Evolutionary conservation across 2,113 vertebrate genomes (phyloP).

Genomic region (Daboia siamensis): DNA sequence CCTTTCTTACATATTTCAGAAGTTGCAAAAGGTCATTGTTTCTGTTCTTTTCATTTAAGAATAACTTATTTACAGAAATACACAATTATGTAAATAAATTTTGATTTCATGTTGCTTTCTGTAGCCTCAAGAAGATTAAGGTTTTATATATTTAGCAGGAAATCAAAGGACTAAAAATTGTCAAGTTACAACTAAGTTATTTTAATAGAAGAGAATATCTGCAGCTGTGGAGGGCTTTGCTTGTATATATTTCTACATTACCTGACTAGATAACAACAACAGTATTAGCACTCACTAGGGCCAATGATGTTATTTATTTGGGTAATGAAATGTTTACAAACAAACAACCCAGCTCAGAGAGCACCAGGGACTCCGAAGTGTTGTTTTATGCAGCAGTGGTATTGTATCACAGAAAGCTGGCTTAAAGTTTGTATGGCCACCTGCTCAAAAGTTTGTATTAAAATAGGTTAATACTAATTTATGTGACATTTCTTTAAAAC

Average conservation of each 20-base stretch:
- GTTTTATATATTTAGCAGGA: not conserved
- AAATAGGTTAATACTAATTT: not conserved
- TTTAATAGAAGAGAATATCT: not conserved
- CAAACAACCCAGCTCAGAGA: not conserved
- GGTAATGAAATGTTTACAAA: not conserved
- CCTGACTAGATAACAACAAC: not conserved
- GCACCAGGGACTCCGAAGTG: not conserved
- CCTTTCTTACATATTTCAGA: slow-evolving; percentile 84
- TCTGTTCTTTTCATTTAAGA: slow-evolving; percentile 6
- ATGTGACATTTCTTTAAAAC: not conserved
- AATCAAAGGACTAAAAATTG: not conserved
- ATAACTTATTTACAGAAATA: not conserved
- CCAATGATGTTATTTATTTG: not conserved
- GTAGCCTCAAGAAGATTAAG: not conserved
- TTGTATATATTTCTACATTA: not conserved
- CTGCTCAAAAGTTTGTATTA: not conserved
- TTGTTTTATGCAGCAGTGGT: not conserved
- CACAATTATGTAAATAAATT: not conserved
- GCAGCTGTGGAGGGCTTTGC: not conserved
- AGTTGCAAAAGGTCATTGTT: slow-evolving; percentile 74
- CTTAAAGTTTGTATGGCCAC: not conserved
- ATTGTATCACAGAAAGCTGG: not conserved
- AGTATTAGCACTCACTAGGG: not conserved
- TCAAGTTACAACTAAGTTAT: not conserved
- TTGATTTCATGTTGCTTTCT: slow-evolving; percentile 3